Conservation (phyloP, 37 sponge, comb jelly and placozoan species). For the Spongilla lacustris region DNA sequence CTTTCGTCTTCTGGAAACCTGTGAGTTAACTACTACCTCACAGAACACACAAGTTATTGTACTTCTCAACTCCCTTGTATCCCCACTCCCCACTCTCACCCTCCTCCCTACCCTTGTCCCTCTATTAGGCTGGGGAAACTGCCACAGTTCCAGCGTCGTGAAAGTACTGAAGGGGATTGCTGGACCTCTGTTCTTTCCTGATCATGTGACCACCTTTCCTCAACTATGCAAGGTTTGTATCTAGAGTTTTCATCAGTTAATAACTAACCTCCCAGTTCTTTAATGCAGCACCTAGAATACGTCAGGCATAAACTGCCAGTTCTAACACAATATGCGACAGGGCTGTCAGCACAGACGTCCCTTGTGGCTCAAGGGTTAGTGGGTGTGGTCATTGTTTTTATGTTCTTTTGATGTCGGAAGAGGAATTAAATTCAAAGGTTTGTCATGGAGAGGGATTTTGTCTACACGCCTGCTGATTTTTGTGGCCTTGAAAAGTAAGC, state of each 20-base stretch:
- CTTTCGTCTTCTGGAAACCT: not conserved
- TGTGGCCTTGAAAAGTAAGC: not conserved
- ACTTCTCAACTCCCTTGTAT: not conserved
- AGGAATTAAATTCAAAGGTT: not conserved
- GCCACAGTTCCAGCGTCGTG: not conserved
- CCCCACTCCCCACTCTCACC: not conserved
- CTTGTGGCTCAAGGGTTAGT: not conserved
- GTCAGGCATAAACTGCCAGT: not conserved
- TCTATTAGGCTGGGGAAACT: not conserved
- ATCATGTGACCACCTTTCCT: not conserved
- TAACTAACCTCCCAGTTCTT: not conserved
- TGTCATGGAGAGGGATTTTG: not conserved
- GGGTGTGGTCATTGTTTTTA: not conserved
- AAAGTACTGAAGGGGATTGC: not conserved
- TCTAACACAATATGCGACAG: not conserved
- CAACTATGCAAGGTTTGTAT: not conserved
- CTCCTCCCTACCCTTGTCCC: slow-evolving; percentile 9
- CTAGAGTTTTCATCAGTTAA: not conserved
- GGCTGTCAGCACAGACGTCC: not conserved
- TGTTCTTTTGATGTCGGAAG: not conserved
- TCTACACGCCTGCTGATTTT: not conserved
- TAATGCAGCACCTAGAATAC: not conserved
- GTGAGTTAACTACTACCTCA: not conserved
- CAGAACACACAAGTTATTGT: not conserved
- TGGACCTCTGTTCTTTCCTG: not conserved